phyloP scores from a whole-genome alignment of 2,888 invertebrate genomes.

The Myopa tessellatipennis region DNA sequence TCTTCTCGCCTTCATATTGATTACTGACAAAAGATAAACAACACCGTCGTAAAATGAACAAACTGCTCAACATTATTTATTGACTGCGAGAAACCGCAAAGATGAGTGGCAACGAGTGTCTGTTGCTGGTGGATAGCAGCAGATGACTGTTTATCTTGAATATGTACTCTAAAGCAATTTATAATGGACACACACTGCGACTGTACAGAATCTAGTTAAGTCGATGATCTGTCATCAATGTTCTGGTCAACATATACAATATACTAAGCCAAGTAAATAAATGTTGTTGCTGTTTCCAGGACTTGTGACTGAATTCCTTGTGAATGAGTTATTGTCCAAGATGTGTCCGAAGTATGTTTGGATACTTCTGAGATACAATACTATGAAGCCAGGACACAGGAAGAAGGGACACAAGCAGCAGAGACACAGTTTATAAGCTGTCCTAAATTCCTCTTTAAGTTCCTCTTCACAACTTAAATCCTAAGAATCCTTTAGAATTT shows the following conservation, averaged over 20 bases:
- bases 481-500: too few species aligned
- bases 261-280: background rate
- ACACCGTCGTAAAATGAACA: background rate
- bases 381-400: too few species aligned
- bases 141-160: conserved; percentile 20
- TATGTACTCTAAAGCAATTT: conserved; percentile 26
- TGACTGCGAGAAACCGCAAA: conserved; percentile 11
- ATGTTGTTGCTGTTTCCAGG: background rate
- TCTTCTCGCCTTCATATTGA: conserved; percentile 12
- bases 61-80: conserved; percentile 31
- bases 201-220: background rate
- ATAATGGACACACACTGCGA: conserved; percentile 1
- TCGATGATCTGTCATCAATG: conserved; percentile 2
- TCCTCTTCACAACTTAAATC: too few species aligned
- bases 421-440: too few species aligned
- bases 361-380: too few species aligned
- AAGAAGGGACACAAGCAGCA: too few species aligned
- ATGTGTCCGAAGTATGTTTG: too few species aligned
- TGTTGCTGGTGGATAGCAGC: background rate
- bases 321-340: too few species aligned
- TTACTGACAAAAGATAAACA: conserved; percentile 30
- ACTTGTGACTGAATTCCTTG: too few species aligned
- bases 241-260: background rate
- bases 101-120: conserved; percentile 15
- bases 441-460: too few species aligned